These are phyloP conservation scores for Lepilemur septentrionalis DNA, from an alignment of 2,797 vertebrate species.

Conservation along the genomic window DNA sequence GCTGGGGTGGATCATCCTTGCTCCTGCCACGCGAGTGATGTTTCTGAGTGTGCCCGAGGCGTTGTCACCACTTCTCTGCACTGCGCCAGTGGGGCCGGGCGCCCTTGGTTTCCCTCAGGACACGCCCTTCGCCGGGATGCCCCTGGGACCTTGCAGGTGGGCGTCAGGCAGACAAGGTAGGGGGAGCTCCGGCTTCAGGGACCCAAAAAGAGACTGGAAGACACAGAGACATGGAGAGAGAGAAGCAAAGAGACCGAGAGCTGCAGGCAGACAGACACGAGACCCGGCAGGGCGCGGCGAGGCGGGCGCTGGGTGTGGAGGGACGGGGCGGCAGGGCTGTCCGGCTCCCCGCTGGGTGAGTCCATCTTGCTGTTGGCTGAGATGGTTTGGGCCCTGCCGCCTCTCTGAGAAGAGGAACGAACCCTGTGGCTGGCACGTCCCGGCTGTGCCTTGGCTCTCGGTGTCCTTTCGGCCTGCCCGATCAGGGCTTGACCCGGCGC, in stretches of 20 bases:
- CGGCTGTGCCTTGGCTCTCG: rapidly evolving
- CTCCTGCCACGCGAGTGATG: rapidly evolving
- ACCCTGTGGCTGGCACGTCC: too few relatives aligned
- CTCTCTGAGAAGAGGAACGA: background rate
- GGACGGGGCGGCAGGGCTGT: background rate
- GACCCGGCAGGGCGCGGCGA: background rate
- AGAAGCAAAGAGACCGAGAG: too few relatives aligned
- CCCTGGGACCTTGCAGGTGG: background rate
- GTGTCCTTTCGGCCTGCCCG: background rate
- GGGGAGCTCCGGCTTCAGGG: background rate
- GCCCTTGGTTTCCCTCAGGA: background rate
- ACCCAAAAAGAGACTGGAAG: background rate
- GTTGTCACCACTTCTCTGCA: background rate
- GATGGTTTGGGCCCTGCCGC: background rate
- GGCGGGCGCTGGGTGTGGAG: background rate
- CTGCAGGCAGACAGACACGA: background rate
- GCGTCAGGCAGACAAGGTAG: background rate
- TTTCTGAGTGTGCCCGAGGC: background rate
- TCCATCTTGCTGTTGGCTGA: background rate
- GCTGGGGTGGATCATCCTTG: too few relatives aligned
- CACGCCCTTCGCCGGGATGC: background rate
- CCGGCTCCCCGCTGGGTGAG: background rate
- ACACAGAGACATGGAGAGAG: background rate
- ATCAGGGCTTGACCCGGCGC: background rate
- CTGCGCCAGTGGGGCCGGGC: background rate